Conservation (phyloP, 2,113 vertebrate species). For the Tor tambroides region DNA sequence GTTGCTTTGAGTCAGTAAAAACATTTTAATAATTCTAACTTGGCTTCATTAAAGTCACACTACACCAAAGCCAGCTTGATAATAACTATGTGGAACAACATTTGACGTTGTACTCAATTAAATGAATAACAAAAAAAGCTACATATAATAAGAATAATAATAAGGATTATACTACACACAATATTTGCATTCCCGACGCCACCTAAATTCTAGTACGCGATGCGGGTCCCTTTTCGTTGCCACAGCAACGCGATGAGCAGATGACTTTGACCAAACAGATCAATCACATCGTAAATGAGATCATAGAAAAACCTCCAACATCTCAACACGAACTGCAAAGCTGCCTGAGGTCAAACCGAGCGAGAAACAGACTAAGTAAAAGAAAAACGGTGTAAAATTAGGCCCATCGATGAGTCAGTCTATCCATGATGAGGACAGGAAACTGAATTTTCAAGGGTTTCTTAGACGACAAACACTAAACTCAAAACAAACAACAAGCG, state of each 20-base stretch:
- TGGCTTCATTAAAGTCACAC: background rate
- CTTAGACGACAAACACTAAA: background rate
- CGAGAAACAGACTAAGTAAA: background rate
- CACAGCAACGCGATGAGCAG: background rate
- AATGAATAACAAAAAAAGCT: background rate
- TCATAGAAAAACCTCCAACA: background rate
- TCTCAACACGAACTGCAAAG: background rate
- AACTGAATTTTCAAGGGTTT: background rate
- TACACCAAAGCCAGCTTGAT: background rate
- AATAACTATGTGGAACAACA: background rate
- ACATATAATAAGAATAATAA: background rate
- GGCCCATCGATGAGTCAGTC: constrained; percentile 7
- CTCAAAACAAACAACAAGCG: background rate
- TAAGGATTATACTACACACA: background rate
- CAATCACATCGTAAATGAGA: background rate
- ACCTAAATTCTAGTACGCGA: too few relatives aligned
- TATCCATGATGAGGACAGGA: background rate
- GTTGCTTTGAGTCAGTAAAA: background rate
- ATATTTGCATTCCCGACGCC: too few relatives aligned
- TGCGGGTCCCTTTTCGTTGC: background rate
- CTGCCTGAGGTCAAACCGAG: background rate
- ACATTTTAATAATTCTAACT: background rate
- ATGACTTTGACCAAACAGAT: background rate
- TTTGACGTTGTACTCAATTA: background rate
- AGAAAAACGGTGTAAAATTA: background rate